phyloP scores from a whole-genome alignment of 2,113 vertebrate genomes.

The Diglossa brunneiventris region DNA sequence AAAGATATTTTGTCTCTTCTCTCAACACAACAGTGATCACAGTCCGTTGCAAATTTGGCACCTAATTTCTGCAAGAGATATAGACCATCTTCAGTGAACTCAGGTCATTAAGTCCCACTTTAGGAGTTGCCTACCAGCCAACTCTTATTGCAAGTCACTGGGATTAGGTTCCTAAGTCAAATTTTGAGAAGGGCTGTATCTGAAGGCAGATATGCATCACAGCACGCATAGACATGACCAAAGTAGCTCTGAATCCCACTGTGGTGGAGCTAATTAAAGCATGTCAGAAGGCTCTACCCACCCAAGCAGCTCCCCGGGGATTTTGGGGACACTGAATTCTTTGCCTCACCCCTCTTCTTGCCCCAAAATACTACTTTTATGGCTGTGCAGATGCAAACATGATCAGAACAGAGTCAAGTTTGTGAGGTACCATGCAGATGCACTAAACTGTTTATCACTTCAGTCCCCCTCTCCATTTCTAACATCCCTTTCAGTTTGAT shows the following conservation, averaged over 20 bases:
- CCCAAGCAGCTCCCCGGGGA: neutral
- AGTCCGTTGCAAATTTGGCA: neutral
- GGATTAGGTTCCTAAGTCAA: neutral
- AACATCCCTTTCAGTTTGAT: neutral
- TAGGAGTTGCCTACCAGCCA: neutral
- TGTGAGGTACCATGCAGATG: neutral
- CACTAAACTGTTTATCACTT: accelerated
- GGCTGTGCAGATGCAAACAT: neutral
- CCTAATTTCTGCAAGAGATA: neutral
- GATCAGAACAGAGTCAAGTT: neutral
- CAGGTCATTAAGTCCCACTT: neutral
- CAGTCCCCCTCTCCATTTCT: neutral
- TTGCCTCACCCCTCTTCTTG: neutral
- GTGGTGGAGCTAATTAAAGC: neutral
- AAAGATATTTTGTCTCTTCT: neutral
- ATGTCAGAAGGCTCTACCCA: neutral
- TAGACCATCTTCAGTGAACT: neutral
- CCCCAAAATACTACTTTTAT: neutral
- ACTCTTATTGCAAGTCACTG: neutral
- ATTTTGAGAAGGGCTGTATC: neutral
- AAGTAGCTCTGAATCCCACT: neutral
- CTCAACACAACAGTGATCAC: neutral
- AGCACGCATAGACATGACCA: accelerated
- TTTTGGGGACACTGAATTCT: neutral
- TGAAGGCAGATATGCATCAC: neutral